Conservation (phyloP, 2,888 invertebrate species). For the Zhengitettix transpicula region DNA sequence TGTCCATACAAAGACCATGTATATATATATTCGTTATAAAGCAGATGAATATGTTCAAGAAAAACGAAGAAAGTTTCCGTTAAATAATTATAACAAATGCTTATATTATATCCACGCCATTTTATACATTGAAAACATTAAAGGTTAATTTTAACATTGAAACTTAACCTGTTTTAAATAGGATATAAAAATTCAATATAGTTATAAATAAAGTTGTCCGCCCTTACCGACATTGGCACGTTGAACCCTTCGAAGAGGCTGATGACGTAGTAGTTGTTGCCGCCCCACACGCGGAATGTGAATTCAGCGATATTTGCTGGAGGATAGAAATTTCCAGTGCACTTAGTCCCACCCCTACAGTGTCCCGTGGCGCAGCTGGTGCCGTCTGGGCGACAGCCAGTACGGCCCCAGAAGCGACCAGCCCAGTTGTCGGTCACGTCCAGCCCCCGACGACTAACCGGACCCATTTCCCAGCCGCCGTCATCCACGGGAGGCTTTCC, state of each 20-base stretch:
- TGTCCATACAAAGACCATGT: too few species aligned
- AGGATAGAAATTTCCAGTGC: slow-evolving; percentile 28
- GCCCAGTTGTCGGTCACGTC: slow-evolving; percentile 22
- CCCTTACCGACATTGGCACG: slow-evolving; percentile 20
- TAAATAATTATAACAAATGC: too few species aligned
- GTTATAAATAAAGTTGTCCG: too few species aligned
- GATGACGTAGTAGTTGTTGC: slow-evolving; percentile 30
- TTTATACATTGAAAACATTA: too few species aligned
- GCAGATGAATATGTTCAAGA: too few species aligned
- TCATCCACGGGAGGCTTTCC: neutral
- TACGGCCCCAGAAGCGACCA: slow-evolving; percentile 29
- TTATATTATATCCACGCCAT: too few species aligned
- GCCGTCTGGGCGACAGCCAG: slow-evolving; percentile 21
- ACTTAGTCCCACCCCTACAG: slow-evolving; percentile 25
- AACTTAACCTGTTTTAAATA: too few species aligned
- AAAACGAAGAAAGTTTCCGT: too few species aligned
- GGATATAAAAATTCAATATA: too few species aligned
- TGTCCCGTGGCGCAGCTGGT: slow-evolving; percentile 24
- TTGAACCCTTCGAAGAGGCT: slow-evolving; percentile 33
- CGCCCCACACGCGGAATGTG: slow-evolving; percentile 23
- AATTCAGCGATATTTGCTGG: slow-evolving; percentile 29
- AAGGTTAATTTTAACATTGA: too few species aligned
- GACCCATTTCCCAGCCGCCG: slow-evolving; percentile 3
- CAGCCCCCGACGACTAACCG: neutral
- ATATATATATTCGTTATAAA: too few species aligned